These are phyloP conservation scores for Drosophila ogumai DNA, from an alignment of 1,140 invertebrate genomes.

Conservation along the genomic window DNA sequence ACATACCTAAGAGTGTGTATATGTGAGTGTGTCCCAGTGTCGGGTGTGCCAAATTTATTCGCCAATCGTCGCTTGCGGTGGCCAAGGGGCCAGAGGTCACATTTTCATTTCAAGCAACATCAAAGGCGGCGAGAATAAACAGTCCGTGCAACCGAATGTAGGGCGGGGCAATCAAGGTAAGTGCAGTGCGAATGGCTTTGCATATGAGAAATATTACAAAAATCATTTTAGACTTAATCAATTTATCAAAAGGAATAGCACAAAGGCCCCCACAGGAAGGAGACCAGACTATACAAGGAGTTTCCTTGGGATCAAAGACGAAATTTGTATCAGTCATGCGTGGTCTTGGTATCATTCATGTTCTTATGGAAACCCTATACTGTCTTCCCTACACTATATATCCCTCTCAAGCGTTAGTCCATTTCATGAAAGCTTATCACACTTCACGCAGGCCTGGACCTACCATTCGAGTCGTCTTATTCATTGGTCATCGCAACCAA, in stretches of 20 bases:
- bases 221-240: background rate
- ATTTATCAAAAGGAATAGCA: background rate
- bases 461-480: slow-evolving; percentile 20
- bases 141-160: slow-evolving; percentile 9
- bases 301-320: background rate
- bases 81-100: slow-evolving; percentile 54
- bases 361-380: background rate
- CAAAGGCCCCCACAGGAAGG: too few species aligned
- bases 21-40: slow-evolving; percentile 13
- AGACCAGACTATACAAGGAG: background rate
- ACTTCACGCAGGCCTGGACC: slow-evolving; percentile 17
- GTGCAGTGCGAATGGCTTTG: slow-evolving; percentile 21
- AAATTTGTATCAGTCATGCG: background rate
- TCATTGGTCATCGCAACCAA: slow-evolving; percentile 31
- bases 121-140: slow-evolving; percentile 35
- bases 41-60: slow-evolving; percentile 62
- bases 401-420: background rate
- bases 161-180: slow-evolving; percentile 26
- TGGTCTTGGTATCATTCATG: background rate
- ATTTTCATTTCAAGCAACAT: slow-evolving; percentile 60
- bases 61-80: slow-evolving; percentile 61
- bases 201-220: background rate
- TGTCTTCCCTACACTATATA: background rate
- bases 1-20: slow-evolving; percentile 39
- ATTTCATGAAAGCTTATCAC: slow-evolving; percentile 16